Percentiles rank a stretch among this genome's conserved stretches.
Evolutionary conservation across 2,113 vertebrate genomes (phyloP).

Genomic region (Heteronetta atricapilla): DNA sequence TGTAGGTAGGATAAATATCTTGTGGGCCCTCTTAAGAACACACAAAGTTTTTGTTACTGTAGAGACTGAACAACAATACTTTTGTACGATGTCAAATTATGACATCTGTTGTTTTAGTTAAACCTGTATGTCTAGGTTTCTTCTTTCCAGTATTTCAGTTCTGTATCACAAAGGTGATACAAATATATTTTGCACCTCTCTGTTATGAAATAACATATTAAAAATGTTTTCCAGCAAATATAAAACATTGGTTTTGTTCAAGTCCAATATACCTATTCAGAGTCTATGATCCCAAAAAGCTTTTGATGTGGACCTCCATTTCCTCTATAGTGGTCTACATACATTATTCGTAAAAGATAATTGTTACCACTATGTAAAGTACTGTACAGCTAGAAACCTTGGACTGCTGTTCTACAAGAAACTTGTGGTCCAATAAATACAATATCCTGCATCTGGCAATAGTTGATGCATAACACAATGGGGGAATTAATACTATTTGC

Average conservation of each 20-base stretch:
- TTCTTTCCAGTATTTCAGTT: not conserved
- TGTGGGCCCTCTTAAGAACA: not conserved
- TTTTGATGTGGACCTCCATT: not conserved
- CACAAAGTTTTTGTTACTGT: not conserved
- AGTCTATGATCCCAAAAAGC: not conserved
- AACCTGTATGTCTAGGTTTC: not conserved
- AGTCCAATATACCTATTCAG: not conserved
- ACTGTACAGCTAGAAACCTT: not conserved
- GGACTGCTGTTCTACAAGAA: not conserved
- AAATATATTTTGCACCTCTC: not conserved
- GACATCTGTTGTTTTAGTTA: not conserved
- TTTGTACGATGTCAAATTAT: not conserved
- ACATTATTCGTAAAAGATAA: not conserved
- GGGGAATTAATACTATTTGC: not conserved
- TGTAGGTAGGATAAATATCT: not conserved
- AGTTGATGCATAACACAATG: not conserved
- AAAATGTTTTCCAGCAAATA: not conserved
- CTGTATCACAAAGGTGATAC: not conserved
- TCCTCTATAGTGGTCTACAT: not conserved
- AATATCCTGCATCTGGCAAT: not conserved
- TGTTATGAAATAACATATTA: not conserved
- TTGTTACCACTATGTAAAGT: not conserved
- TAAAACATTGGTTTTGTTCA: not conserved
- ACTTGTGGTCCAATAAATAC: not conserved
- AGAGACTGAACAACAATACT: not conserved